These are phyloP conservation scores for Nothocercus nigrocapillus DNA, from an alignment of 2,113 vertebrate species.

Conservation along the genomic window DNA sequence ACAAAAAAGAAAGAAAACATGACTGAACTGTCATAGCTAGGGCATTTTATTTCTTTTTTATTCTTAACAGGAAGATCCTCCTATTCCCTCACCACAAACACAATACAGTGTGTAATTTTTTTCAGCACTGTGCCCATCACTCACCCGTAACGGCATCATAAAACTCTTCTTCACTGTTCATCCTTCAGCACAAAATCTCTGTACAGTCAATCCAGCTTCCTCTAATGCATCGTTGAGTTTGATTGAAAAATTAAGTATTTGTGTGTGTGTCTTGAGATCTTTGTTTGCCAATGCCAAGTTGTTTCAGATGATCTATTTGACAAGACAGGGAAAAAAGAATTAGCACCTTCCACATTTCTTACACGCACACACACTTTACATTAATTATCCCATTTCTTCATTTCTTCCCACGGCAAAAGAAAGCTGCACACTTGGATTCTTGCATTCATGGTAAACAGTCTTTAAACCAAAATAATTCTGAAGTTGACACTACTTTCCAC, in stretches of 20 bases:
- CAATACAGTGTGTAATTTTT: background rate
- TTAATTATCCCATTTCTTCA: background rate
- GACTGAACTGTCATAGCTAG: background rate
- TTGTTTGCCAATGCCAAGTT: constrained; percentile 23
- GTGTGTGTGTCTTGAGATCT: background rate
- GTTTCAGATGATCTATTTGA: constrained; percentile 43
- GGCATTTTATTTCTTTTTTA: background rate
- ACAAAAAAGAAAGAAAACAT: background rate
- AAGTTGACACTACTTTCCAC: background rate
- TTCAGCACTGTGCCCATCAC: background rate
- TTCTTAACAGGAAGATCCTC: background rate
- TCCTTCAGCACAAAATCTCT: constrained; percentile 71
- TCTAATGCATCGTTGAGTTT: constrained; percentile 55
- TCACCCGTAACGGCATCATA: constrained; percentile 96
- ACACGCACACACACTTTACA: background rate
- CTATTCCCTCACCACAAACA: background rate
- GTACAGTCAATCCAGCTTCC: background rate
- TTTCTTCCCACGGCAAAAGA: background rate
- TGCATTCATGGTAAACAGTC: background rate
- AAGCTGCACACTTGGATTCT: background rate
- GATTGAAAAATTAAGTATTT: background rate
- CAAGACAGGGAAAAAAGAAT: constrained; percentile 21
- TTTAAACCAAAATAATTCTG: background rate
- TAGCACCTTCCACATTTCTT: background rate
- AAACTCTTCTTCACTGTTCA: constrained; percentile 98